Conservation (phyloP, 2,113 vertebrate genomes). For the Chrysochloris asiatica region DNA sequence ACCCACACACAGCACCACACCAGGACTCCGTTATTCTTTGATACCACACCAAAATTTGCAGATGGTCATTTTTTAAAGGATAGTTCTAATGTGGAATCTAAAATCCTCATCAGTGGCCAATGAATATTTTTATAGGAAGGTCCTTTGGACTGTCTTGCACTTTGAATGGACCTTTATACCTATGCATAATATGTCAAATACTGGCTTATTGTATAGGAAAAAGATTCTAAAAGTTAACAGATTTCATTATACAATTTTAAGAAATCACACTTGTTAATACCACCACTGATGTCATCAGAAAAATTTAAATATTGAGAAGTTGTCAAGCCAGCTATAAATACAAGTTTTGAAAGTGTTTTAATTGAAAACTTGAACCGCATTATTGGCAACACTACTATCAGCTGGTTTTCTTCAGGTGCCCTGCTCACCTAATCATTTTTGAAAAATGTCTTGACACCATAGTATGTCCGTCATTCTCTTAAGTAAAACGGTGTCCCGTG, state of each 20-base stretch:
- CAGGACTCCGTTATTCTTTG: slow-evolving; percentile 31
- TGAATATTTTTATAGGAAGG: background rate
- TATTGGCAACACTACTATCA: background rate
- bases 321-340: slow-evolving; percentile 15
- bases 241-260: slow-evolving; percentile 23
- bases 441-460: background rate
- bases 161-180: slow-evolving; percentile 13
- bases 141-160: background rate
- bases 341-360: background rate
- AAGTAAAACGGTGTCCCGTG: background rate
- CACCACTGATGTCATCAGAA: background rate
- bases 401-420: slow-evolving; percentile 8
- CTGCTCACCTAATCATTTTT: background rate
- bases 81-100: background rate
- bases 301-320: slow-evolving; percentile 32
- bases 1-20: too few relatives aligned
- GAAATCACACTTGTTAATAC: slow-evolving; percentile 18
- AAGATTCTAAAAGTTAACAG: background rate
- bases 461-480: background rate
- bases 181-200: background rate
- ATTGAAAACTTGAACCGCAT: background rate
- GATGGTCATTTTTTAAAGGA: background rate
- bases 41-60: background rate
- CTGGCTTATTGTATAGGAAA: background rate
- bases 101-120: background rate